Evolutionary conservation across 2,888 invertebrate species (phyloP), one percentile per base, ranked within the genome.

Genomic region (Pseudanteris insignis): DNA sequence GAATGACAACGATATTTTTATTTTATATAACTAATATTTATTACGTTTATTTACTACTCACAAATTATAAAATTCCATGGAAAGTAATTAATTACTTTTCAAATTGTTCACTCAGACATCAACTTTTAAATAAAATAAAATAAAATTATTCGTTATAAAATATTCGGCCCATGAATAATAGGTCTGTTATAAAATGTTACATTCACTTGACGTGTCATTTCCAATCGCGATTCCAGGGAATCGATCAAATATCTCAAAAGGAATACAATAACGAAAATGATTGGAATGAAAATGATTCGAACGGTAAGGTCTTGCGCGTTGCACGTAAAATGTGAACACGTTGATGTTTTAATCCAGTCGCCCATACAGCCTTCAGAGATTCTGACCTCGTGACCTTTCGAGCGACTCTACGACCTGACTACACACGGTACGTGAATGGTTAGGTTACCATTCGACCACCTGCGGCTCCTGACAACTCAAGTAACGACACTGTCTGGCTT

Each of bases 391-490:
- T 70, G 72, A 71, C 71, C 71, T 69, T 64, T 59, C 64, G 57
- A 34, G 63, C 57, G 61, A 67, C 64, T 64, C 66, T 51, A 63
- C 64, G 65, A 65, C 62, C 63, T 65, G 64, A 63, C 70, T 63
- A 60, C 68, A 61, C 60, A 58, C 50, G 61, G 58, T 44, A 65
- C 64, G 66, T 65, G 68, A 67, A 70, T 69, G 58, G 68, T 55
- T 64, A 63, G 68, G 67, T 69, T 67, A 67, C 66, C 65, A 66
- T 66, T 64, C 65, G 68, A 66, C 73, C 70, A 73, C 73, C 72
- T 73, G 71, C 71, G 69, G 70, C 69, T 72, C 47, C 67, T 67
- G 68, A 71, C 71, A 57, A 68, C 72, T 71, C 68, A 64, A 69
- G 66, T 51, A 62, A 62, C 62, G 62, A 62, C 62, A 63, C 29